These are phyloP conservation scores for Zoanthus gigantus DNA, from an alignment of 92 coral and sea anemone species.

Conservation along the genomic window DNA sequence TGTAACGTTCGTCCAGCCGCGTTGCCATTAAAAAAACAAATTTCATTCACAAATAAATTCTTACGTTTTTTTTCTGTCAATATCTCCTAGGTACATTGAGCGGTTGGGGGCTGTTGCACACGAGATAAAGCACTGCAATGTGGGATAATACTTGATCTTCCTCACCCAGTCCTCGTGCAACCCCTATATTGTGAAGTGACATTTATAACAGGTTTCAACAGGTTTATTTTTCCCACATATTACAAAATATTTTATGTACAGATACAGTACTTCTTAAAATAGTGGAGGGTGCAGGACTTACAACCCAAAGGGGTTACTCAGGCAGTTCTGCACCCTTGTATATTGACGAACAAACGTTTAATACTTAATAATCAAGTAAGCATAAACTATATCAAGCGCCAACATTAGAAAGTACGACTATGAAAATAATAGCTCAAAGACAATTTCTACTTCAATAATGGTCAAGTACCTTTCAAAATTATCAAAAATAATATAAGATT, in stretches of 20 bases:
- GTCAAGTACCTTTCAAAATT: too few relatives aligned
- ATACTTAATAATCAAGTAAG: too few relatives aligned
- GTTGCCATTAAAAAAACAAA: neutral
- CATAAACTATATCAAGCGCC: too few relatives aligned
- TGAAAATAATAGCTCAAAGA: too few relatives aligned
- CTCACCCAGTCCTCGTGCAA: slow-evolving; percentile 98
- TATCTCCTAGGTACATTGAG: slow-evolving; percentile 90
- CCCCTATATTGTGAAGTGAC: slow-evolving; percentile 32
- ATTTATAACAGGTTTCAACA: neutral
- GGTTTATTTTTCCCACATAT: too few relatives aligned
- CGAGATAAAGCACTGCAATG: slow-evolving; percentile 95
- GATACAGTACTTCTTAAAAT: neutral
- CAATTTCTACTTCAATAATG: too few relatives aligned
- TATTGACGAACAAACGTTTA: neutral
- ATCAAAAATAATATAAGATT: too few relatives aligned
- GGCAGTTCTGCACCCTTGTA: neutral
- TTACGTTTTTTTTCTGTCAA: slow-evolving; percentile 87
- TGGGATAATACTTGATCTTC: slow-evolving; percentile 95
- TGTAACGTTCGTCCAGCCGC: too few relatives aligned
- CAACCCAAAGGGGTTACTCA: too few relatives aligned
- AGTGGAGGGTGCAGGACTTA: too few relatives aligned
- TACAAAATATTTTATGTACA: neutral
- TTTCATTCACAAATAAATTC: neutral
- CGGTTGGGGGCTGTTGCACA: slow-evolving; percentile 89
- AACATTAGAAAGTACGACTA: too few relatives aligned